Evolutionary conservation across 2,113 vertebrate genomes (phyloP).

Genomic region (Sander vitreus): DNA sequence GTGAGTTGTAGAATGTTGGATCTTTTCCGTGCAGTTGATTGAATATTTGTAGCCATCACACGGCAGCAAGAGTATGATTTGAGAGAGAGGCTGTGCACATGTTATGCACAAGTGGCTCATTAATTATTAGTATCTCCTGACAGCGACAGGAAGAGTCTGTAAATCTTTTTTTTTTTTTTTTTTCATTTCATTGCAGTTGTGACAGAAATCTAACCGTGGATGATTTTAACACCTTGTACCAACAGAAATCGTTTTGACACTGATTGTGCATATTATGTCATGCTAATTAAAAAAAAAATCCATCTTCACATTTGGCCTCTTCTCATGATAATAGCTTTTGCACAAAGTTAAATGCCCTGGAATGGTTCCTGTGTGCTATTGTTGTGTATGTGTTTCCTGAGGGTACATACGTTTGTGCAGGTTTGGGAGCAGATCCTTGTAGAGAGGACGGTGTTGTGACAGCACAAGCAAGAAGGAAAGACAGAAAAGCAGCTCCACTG

Average conservation of each 20-base stretch:
- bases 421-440: slow-evolving; percentile 69
- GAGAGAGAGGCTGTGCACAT: too few species aligned
- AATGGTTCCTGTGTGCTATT: not conserved
- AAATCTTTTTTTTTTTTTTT: not conserved
- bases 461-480: slow-evolving; percentile 77
- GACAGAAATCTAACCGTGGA: not conserved
- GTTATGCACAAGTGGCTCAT: not conserved
- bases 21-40: not conserved
- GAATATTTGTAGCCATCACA: not conserved
- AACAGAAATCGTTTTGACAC: not conserved
- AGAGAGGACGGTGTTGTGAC: slow-evolving; percentile 63
- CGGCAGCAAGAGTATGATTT: not conserved
- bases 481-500: slow-evolving; percentile 83
- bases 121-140: not conserved
- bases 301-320: not conserved
- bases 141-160: not conserved
- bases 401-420: slow-evolving; percentile 77
- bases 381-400: not conserved
- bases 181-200: not conserved
- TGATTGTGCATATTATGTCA: not conserved
- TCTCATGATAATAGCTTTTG: not conserved
- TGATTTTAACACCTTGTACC: not conserved
- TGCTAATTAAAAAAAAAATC: too few species aligned
- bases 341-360: not conserved
- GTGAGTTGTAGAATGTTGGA: not conserved